Evolutionary conservation across 2,113 vertebrate species (phyloP).

Genomic region (Ciconia maguari): DNA sequence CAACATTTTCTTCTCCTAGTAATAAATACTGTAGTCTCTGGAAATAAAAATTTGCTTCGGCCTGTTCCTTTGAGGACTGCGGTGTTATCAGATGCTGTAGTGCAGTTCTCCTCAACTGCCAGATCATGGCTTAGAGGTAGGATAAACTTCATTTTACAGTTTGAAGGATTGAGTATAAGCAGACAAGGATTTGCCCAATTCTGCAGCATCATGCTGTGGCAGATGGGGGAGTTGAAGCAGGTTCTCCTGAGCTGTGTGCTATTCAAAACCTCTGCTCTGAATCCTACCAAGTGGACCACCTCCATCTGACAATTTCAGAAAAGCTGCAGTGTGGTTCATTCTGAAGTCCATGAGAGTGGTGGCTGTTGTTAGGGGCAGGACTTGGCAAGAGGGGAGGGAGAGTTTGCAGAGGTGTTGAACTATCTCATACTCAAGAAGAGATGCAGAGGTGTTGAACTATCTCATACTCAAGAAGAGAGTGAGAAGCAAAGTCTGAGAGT

Average conservation of each 20-base stretch:
- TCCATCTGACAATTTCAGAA: not conserved
- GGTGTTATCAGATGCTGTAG: not conserved
- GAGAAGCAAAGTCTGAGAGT: not conserved
- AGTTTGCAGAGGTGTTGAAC: not conserved
- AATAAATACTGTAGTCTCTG: not conserved
- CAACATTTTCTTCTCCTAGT: not conserved
- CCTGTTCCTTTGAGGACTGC: not conserved
- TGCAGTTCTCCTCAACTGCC: not conserved
- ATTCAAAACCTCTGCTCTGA: accelerated
- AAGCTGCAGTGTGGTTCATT: accelerated
- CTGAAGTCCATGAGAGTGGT: not conserved
- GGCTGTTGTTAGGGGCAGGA: not conserved
- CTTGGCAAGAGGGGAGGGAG: not conserved
- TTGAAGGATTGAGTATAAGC: not conserved
- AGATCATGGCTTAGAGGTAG: not conserved
- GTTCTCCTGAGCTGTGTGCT: not conserved
- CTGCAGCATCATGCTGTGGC: not conserved
- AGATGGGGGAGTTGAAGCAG: not conserved
- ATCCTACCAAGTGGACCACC: no score
- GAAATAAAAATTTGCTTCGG: not conserved
- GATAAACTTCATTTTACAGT: not conserved
- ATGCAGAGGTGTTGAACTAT: not conserved
- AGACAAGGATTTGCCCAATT: not conserved
- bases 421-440: not conserved
- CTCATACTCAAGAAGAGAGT: not conserved